Conservation (phyloP, 2,797 vertebrate genomes). For the Limosa lapponica region DNA sequence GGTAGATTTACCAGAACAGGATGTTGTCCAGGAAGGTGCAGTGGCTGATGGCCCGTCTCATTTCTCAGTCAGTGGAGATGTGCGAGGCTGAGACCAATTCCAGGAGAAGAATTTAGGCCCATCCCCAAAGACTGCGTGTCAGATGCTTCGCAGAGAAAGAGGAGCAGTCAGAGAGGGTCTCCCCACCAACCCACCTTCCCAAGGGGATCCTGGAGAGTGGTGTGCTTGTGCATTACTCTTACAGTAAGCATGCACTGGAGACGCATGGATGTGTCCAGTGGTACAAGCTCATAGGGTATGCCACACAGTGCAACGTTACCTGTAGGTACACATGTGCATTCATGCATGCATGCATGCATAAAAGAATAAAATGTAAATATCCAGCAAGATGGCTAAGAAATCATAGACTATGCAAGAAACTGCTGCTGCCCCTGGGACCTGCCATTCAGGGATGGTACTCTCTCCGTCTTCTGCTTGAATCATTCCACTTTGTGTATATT, state of each 20-base stretch:
- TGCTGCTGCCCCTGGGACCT: background rate
- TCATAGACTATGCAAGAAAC: background rate
- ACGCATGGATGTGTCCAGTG: background rate
- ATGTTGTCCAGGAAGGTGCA: background rate
- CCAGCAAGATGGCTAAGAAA: background rate
- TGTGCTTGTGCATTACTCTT: background rate
- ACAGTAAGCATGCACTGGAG: background rate
- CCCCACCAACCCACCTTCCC: background rate
- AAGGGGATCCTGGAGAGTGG: background rate
- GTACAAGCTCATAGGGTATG: background rate
- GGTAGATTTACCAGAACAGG: background rate
- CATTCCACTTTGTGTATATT: background rate
- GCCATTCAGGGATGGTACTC: background rate
- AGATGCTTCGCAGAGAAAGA: background rate
- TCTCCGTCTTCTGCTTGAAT: background rate
- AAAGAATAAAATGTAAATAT: background rate
- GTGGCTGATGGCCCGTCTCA: background rate
- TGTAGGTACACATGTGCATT: background rate
- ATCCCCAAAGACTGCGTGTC: background rate
- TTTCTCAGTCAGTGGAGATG: background rate
- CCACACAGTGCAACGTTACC: background rate
- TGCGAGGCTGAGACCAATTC: background rate
- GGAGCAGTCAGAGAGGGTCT: background rate
- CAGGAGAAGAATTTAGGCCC: background rate
- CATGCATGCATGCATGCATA: background rate